These are phyloP conservation scores for Hydrolagus colliei DNA, from an alignment of 2,797 vertebrate genomes.

Conservation along the genomic window DNA sequence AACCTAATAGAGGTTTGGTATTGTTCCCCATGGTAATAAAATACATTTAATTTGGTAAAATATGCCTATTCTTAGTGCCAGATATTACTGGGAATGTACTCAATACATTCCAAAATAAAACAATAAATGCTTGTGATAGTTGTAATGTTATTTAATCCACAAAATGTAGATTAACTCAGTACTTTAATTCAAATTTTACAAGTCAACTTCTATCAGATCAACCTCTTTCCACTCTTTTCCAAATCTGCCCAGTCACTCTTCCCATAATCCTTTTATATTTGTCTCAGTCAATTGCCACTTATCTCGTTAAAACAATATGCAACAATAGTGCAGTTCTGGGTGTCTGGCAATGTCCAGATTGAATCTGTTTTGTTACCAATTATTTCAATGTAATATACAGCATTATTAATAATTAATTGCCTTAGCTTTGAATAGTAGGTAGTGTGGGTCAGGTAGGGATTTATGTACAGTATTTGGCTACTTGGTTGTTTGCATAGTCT, in stretches of 20 bases:
- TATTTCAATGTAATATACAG: neutral
- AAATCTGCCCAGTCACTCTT: too few species aligned
- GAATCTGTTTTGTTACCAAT: constrained; percentile 11
- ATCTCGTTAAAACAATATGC: too few species aligned
- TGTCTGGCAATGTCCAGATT: neutral
- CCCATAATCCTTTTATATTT: too few species aligned
- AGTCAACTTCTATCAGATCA: too few species aligned
- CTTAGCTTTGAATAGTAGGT: neutral
- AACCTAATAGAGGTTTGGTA: constrained; percentile 10
- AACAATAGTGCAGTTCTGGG: neutral
- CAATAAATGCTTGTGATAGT: constrained; percentile 1
- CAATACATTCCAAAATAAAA: neutral
- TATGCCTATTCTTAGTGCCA: neutral
- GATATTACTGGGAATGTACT: constrained; percentile 8
- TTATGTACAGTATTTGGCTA: too few species aligned
- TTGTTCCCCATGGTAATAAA: constrained; percentile 23
- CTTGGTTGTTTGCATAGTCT: too few species aligned
- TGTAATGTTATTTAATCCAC: too few species aligned
- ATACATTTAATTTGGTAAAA: constrained; percentile 7
- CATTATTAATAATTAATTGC: neutral
- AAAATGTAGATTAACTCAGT: too few species aligned
- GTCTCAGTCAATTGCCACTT: too few species aligned
- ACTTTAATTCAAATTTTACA: too few species aligned
- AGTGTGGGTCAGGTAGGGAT: too few species aligned
- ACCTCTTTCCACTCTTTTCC: too few species aligned